phyloP scores from a whole-genome alignment of 2,888 invertebrate species.

The Selenia dentaria region DNA sequence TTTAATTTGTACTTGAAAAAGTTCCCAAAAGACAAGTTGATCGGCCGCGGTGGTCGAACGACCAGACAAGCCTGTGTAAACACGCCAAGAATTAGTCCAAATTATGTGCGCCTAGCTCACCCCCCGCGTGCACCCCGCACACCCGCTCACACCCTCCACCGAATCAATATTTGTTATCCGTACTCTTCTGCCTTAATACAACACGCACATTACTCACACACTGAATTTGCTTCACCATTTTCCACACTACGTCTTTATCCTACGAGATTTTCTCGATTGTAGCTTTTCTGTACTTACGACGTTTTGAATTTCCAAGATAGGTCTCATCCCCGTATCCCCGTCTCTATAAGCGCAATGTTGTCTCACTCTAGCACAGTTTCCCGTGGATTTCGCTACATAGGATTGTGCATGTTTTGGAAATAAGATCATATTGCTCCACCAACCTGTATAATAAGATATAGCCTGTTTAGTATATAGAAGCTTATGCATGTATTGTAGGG shows the following conservation, averaged over 20 bases:
- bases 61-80: conserved; percentile 80
- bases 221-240: conserved; percentile 22
- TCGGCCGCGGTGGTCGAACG: conserved; percentile 59
- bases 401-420: conserved; percentile 40
- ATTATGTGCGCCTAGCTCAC: conserved; percentile 72
- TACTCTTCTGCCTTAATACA: conserved; percentile 83
- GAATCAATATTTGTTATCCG: conserved; percentile 86
- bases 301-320: conserved; percentile 38
- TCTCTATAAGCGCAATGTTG: conserved; percentile 78
- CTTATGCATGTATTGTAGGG: conserved; percentile 1
- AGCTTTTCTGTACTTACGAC: conserved; percentile 35
- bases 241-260: not conserved
- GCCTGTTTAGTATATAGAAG: not conserved
- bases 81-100: conserved; percentile 82
- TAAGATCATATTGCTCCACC: conserved; percentile 19
- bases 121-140: conserved; percentile 40
- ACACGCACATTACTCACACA: conserved; percentile 79
- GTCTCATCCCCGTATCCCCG: conserved; percentile 74
- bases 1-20: conserved; percentile 41
- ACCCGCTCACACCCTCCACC: conserved; percentile 60
- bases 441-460: not conserved
- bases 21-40: conserved; percentile 71
- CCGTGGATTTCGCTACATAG: conserved; percentile 58
- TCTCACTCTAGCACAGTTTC: conserved; percentile 77
- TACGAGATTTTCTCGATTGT: conserved; percentile 27